Evolutionary conservation across 2,888 invertebrate genomes (phyloP).

Genomic region (Troglohyphantes excavatus): DNA sequence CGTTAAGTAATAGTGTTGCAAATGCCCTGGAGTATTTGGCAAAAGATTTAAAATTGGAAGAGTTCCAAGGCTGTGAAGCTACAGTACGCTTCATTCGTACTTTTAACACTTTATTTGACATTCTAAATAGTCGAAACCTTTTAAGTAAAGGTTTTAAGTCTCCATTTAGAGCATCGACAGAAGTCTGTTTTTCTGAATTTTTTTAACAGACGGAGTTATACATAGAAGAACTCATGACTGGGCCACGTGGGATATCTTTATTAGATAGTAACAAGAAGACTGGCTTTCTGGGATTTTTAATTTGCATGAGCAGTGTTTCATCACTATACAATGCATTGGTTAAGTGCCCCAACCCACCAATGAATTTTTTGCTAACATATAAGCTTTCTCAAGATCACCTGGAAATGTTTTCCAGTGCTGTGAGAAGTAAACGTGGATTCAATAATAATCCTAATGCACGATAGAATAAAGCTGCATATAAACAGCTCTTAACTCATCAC

Average conservation of each 20-base stretch:
- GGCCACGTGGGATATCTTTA: background rate
- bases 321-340: background rate
- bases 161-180: background rate
- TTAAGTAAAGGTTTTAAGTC: background rate
- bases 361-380: background rate
- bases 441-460: slow-evolving; percentile 20
- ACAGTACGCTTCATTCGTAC: too few species aligned
- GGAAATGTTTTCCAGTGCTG: slow-evolving; percentile 17
- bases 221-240: background rate
- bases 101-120: too few species aligned
- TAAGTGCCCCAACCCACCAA: background rate
- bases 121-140: background rate
- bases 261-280: slow-evolving; percentile 6
- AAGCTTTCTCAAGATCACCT: slow-evolving; percentile 14
- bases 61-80: background rate
- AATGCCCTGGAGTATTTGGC: background rate
- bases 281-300: slow-evolving; percentile 24
- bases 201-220: background rate
- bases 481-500: background rate
- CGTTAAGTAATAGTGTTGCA: slow-evolving; percentile 20
- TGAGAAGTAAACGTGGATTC: slow-evolving; percentile 1
- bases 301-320: slow-evolving; percentile 10
- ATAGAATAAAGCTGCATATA: background rate
- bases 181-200: background rate
- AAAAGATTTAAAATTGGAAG: background rate